These are phyloP conservation scores for Sebastes minor DNA, from an alignment of 2,797 vertebrate species.

Conservation along the genomic window DNA sequence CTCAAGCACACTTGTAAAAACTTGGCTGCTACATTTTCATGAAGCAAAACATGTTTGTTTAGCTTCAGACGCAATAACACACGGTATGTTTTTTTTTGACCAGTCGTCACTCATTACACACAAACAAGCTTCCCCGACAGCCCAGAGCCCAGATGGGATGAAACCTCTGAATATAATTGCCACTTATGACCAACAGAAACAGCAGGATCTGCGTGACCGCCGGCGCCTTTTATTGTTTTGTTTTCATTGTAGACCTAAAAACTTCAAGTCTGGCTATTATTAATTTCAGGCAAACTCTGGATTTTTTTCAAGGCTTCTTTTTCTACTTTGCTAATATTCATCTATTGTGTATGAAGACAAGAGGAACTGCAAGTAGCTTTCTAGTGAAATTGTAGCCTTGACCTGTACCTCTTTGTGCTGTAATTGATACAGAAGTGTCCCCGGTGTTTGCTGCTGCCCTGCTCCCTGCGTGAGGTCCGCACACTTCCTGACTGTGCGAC, in stretches of 20 bases:
- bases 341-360: neutral
- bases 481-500: conserved; percentile 32
- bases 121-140: conserved; percentile 8
- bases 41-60: conserved; percentile 1
- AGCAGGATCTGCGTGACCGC: neutral
- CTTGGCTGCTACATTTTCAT: conserved; percentile 19
- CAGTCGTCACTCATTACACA: conserved; percentile 20
- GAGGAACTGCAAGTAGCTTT: neutral
- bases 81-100: neutral
- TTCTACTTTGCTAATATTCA: neutral
- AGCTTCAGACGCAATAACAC: neutral
- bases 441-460: neutral
- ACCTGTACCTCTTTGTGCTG: neutral
- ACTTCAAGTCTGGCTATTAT: neutral
- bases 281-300: neutral
- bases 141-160: conserved; percentile 20
- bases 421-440: conserved; percentile 6
- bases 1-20: conserved; percentile 37
- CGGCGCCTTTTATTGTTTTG: conserved; percentile 14
- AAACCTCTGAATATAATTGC: conserved; percentile 17
- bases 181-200: conserved; percentile 8
- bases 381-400: neutral
- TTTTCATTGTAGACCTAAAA: conserved; percentile 18
- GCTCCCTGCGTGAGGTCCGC: conserved; percentile 7
- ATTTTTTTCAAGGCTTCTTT: neutral